Conservation (phyloP, 2,113 vertebrate species). For the Coracopsis vasa region DNA sequence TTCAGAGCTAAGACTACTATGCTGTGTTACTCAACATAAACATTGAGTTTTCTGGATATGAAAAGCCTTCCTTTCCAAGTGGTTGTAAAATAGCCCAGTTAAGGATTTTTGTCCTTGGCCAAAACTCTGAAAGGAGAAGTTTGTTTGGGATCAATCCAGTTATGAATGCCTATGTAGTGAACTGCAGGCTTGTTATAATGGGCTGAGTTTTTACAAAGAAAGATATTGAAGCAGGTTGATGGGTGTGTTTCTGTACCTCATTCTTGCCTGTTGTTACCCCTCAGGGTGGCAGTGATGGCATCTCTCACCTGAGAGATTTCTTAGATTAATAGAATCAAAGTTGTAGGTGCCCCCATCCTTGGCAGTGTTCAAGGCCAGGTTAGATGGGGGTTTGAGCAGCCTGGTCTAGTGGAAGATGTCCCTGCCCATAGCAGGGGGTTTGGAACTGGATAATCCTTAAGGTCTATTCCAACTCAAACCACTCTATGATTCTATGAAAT, state of each 20-base stretch:
- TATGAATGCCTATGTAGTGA: not conserved
- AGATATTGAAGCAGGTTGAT: not conserved
- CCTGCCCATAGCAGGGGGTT: not conserved
- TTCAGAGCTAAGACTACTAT: not conserved
- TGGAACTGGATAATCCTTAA: not conserved
- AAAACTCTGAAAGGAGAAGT: not conserved
- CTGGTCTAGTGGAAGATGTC: not conserved
- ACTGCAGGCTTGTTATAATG: not conserved
- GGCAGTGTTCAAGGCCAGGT: not conserved
- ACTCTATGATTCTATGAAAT: not conserved
- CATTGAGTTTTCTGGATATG: not conserved
- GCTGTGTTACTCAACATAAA: not conserved
- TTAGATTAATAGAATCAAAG: not conserved
- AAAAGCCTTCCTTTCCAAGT: not conserved
- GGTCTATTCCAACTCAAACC: not conserved
- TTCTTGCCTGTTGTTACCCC: not conserved
- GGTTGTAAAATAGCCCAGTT: not conserved
- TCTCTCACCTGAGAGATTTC: not conserved
- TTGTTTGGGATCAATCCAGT: not conserved
- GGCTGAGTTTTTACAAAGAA: not conserved
- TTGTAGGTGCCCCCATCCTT: not conserved
- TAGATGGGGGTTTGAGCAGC: not conserved
- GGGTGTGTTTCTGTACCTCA: not conserved
- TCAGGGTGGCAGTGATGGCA: not conserved
- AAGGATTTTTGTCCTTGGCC: not conserved